Evolutionary conservation across 2,113 vertebrate species (phyloP).

Genomic region (Columba livia): DNA sequence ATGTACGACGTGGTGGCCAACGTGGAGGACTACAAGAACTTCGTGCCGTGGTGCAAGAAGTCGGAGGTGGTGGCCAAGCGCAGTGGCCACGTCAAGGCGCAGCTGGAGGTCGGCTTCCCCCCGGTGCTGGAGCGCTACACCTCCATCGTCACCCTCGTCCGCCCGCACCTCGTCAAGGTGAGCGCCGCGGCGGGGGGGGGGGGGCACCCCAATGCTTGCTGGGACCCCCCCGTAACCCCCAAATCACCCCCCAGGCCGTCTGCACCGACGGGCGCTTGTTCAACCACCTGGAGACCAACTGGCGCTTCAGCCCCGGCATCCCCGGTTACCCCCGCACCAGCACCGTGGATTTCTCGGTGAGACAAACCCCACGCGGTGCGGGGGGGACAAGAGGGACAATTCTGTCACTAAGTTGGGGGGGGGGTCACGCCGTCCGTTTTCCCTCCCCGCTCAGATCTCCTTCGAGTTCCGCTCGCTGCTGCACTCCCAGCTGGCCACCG

Average conservation of each 20-base stretch:
- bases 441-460: constrained; percentile 81
- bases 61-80: constrained; percentile 87
- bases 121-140: constrained; percentile 91
- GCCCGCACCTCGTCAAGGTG: constrained; percentile 94
- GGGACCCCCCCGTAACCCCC: background rate
- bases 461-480: constrained; percentile 95
- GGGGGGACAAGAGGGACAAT: no score
- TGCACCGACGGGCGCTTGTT: constrained; percentile 93
- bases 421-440: no score
- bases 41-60: constrained; percentile 96
- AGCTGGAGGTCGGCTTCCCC: constrained; percentile 92
- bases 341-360: constrained; percentile 95
- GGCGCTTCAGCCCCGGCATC: constrained; percentile 94
- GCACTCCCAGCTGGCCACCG: constrained; percentile 91
- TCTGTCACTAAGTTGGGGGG: no score
- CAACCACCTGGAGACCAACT: constrained; percentile 93
- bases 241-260: constrained; percentile 76
- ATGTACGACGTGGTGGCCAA: constrained; percentile 94
- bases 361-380: background rate
- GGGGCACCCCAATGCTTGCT: no score
- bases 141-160: constrained; percentile 89
- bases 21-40: constrained; percentile 92
- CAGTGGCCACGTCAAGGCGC: constrained; percentile 86
- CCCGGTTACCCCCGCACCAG: constrained; percentile 92
- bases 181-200: background rate